Evolutionary conservation across 1,140 invertebrate genomes (phyloP), one percentile per base, ranked within the genome.

Genomic region (Pristionchus pacificus): DNA sequence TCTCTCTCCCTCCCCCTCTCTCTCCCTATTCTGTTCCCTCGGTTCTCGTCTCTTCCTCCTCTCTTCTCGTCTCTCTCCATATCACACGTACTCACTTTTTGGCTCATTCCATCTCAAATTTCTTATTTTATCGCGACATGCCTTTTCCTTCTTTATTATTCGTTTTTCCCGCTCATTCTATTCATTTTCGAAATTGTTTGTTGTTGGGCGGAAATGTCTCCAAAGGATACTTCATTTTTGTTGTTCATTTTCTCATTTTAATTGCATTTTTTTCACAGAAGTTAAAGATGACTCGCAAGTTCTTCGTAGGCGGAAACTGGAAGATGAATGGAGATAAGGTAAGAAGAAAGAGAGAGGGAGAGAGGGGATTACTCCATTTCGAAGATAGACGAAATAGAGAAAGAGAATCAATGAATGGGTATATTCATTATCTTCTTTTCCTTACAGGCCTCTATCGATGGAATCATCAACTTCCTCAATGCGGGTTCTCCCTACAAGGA

Each of bases 231-330:
- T 24, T 60, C 13, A 13, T 60, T 30, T 10, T 30, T 6, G 6
- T 10, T 24, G 24, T 60, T 60, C 60, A 24, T 30, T 60, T 13
- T 27, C 6, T 27, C 29, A 60, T 27, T 24, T 60, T 6, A 60
- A n/a, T n/a, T 27, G 24, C 65, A 25, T 60, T 68, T 2, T 13
- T 66, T 14, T 29, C 29, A 2, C 29, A 10, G 15, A 15, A n/a
- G 2, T 13, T n/a, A 31, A 71, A 2, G 28, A 75, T 75, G 74
- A 29, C 61, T 68, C 90, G 95, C 74, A 95, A 93, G 89, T 98
- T 98, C 86, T 95, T 95, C 81, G 95, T 98, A 81, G 96, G 96
- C 76, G 96, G 96, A 64, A 98, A 98, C 87, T 98, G 96, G 96
- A 99, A 98, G 86, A 90, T 91, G 89, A 91, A 91, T 77, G 90